Conservation (phyloP, 2,797 vertebrate species). For the Champsocephalus esox region DNA sequence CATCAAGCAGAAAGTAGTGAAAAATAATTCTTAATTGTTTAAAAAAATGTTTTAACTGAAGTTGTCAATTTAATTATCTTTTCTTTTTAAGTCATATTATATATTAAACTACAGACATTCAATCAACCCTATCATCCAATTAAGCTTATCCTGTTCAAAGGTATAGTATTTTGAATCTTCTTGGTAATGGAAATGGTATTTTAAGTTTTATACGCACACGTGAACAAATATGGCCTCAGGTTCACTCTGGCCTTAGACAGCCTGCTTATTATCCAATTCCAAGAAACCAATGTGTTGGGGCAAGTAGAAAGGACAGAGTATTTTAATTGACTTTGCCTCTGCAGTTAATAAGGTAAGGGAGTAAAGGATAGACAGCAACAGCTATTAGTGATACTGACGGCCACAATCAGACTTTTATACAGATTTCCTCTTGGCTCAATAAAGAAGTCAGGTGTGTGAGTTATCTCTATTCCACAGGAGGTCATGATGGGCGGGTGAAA, state of each 20-base stretch:
- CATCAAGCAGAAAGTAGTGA: background rate
- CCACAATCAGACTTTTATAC: conserved; percentile 20
- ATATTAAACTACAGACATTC: background rate
- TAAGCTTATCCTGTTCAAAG: background rate
- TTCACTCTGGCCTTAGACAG: background rate
- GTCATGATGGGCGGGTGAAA: background rate
- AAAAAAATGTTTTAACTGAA: too few species aligned
- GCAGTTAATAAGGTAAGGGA: conserved; percentile 36
- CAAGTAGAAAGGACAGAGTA: conserved; percentile 11
- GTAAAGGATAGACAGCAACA: conserved; percentile 30
- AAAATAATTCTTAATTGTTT: background rate
- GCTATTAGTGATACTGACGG: conserved; percentile 29
- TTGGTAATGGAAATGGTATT: conserved; percentile 8
- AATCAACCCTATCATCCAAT: background rate
- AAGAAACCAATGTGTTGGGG: conserved; percentile 9
- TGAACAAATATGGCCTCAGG: conserved; percentile 5
- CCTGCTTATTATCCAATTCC: conserved; percentile 12
- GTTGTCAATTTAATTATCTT: too few species aligned
- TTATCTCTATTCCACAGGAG: conserved; percentile 21
- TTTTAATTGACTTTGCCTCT: conserved; percentile 40
- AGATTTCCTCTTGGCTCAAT: conserved; percentile 29
- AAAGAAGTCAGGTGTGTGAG: conserved; percentile 27
- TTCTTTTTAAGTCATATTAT: too few species aligned
- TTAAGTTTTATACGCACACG: background rate
- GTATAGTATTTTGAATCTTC: background rate